Conservation (phyloP, 2,888 invertebrate genomes). For the Acheta domesticus region DNA sequence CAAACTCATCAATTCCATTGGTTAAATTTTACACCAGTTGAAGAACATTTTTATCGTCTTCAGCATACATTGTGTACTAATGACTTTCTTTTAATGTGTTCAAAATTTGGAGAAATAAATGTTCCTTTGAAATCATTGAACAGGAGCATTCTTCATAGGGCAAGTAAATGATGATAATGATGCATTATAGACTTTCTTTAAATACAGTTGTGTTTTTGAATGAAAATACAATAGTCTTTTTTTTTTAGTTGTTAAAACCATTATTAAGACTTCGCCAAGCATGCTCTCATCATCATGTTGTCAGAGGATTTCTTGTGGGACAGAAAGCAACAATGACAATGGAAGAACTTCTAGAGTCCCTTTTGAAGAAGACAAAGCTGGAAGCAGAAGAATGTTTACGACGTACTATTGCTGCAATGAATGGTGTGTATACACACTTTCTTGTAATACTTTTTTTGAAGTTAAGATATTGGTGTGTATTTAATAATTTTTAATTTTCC, state of each 20-base stretch:
- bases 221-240: too few species aligned
- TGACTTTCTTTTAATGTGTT: conserved; percentile 51
- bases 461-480: not conserved
- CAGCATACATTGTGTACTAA: conserved; percentile 55
- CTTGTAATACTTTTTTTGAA: not conserved
- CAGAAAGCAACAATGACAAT: conserved; percentile 57
- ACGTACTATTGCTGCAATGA: conserved; percentile 59
- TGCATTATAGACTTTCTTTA: not conserved
- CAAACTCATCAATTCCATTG: conserved; percentile 58
- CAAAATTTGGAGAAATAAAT: conserved; percentile 48
- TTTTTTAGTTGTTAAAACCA: conserved; percentile 57
- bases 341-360: conserved; percentile 61
- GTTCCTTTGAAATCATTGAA: conserved; percentile 51
- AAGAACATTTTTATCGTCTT: conserved; percentile 67
- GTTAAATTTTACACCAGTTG: conserved; percentile 66
- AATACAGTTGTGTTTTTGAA: conserved; percentile 22
- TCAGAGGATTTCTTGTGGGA: conserved; percentile 54
- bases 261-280: conserved; percentile 65
- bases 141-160: conserved; percentile 47
- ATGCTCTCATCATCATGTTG: conserved; percentile 66
- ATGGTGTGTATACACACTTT: conserved; percentile 51
- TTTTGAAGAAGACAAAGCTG: conserved; percentile 58
- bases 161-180: conserved; percentile 39
- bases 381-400: conserved; percentile 64
- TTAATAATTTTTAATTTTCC: not conserved